Conservation (phyloP, 2,888 invertebrate species). For the Ophraella communa region DNA sequence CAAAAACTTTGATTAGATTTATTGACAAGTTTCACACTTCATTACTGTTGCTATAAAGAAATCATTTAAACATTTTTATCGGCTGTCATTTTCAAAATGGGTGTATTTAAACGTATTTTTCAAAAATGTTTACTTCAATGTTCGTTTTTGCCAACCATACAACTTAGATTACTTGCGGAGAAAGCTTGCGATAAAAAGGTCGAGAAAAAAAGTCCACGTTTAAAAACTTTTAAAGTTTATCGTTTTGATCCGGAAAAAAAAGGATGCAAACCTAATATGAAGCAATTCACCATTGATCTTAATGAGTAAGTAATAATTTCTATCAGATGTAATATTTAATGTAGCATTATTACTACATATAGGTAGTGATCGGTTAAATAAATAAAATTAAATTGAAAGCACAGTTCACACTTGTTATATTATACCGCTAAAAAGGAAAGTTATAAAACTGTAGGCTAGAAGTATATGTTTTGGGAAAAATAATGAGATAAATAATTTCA, state of each 20-base stretch:
- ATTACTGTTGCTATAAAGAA: background rate
- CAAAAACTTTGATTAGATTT: no score
- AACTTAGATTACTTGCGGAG: background rate
- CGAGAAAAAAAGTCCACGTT: slow-evolving; percentile 14
- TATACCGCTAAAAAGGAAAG: no score
- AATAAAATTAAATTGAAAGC: no score
- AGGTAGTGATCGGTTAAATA: background rate
- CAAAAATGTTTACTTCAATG: slow-evolving; percentile 4
- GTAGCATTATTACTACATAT: background rate
- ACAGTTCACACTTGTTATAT: no score
- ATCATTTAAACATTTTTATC: background rate
- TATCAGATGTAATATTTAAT: background rate
- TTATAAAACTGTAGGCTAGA: no score
- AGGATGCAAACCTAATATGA: slow-evolving; percentile 63
- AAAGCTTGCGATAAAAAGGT: background rate
- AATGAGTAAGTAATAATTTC: slow-evolving; percentile 52
- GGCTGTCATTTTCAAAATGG: background rate
- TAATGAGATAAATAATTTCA: no score
- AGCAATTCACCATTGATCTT: slow-evolving; percentile 70
- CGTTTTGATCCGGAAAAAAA: slow-evolving; percentile 64
- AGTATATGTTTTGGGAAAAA: no score
- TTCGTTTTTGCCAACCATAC: background rate
- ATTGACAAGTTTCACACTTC: background rate
- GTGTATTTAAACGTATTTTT: background rate
- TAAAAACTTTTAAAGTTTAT: slow-evolving; percentile 56